A percentile compares a stretch with the other conserved stretches of the same genome.
Evolutionary conservation across 2,113 vertebrate species (phyloP).

Genomic region (Rhadina sibilatrix): DNA sequence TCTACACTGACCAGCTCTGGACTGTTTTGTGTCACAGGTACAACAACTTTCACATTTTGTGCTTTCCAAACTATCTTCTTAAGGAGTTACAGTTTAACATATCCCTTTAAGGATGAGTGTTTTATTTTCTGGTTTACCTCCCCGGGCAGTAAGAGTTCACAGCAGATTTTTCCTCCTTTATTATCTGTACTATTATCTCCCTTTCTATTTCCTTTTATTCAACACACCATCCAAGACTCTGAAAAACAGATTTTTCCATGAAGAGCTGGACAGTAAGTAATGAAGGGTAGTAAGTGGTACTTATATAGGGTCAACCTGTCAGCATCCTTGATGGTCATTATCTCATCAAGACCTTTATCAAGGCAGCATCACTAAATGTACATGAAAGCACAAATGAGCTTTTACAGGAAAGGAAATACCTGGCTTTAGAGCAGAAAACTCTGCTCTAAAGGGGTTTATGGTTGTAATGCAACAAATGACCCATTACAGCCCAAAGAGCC

Average conservation of each 20-base stretch:
- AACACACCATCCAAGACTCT: background rate
- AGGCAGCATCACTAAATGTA: constrained; percentile 77
- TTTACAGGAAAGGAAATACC: background rate
- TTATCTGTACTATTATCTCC: background rate
- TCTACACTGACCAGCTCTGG: background rate
- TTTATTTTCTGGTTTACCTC: background rate
- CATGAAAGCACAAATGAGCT: constrained; percentile 43
- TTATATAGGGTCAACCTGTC: constrained; percentile 80
- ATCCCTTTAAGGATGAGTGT: background rate
- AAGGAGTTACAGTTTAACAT: background rate
- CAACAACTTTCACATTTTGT: background rate
- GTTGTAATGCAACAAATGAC: background rate
- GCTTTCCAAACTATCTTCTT: background rate
- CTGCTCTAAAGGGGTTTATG: background rate
- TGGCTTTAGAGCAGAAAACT: background rate
- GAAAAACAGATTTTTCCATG: background rate
- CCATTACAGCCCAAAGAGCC: background rate
- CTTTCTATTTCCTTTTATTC: background rate
- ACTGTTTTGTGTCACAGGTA: background rate
- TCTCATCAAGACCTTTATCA: constrained; percentile 79
- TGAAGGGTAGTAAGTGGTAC: constrained; percentile 78
- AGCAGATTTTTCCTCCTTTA: background rate
- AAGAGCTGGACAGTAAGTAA: constrained; percentile 14
- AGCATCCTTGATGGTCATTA: constrained; percentile 80
- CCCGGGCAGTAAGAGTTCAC: background rate